These are phyloP conservation scores for Brevimyrus niger DNA, from an alignment of 2,113 vertebrate species.

Conservation along the genomic window DNA sequence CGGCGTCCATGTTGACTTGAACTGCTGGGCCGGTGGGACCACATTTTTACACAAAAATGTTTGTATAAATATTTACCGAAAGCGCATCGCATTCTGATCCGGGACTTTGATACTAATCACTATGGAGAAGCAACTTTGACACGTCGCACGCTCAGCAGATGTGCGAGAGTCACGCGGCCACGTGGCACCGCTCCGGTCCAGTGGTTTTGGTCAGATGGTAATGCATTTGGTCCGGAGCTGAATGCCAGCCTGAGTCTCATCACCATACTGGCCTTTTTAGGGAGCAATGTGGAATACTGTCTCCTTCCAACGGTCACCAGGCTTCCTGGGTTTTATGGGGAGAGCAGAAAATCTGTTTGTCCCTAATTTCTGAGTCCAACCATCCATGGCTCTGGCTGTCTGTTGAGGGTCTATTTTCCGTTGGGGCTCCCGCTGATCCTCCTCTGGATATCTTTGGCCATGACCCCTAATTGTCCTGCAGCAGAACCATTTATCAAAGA, in stretches of 20 bases:
- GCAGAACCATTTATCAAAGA: constrained; percentile 55
- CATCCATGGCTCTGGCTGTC: neutral
- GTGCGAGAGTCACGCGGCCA: neutral
- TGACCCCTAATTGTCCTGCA: constrained; percentile 50
- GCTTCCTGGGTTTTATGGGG: neutral
- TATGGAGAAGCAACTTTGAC: neutral
- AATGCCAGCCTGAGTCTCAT: neutral
- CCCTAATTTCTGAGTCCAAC: neutral
- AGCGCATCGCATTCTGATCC: neutral
- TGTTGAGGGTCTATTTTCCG: constrained; percentile 4
- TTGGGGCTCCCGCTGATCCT: constrained; percentile 24
- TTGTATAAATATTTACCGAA: constrained; percentile 5
- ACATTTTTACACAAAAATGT: neutral
- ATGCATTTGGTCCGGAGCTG: neutral
- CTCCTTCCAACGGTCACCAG: neutral
- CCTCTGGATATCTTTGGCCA: constrained; percentile 45
- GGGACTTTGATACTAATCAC: neutral
- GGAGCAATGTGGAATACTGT: neutral
- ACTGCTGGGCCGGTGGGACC: neutral
- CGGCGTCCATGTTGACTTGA: neutral
- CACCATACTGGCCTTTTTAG: neutral
- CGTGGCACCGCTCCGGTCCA: neutral
- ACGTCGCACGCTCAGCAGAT: neutral
- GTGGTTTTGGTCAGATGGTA: constrained; percentile 2
- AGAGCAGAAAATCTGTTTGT: neutral